Evolutionary conservation across 2,113 vertebrate species (phyloP), one percentile per base, ranked within the genome.

Genomic region (Astatoreochromis straeleni): DNA sequence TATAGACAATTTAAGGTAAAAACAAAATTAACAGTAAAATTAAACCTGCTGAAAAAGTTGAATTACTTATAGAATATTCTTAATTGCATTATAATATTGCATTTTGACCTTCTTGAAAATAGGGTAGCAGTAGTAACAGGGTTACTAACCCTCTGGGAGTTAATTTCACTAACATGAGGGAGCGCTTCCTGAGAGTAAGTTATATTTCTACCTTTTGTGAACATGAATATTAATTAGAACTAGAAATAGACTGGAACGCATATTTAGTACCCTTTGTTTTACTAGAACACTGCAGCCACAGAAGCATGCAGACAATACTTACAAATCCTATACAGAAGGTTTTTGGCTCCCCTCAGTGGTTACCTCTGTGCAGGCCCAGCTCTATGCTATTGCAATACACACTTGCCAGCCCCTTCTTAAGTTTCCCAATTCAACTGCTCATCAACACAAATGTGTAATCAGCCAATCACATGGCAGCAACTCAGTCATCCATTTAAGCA

Each of bases 171-270:
- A 58, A 57, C 24, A 81, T 3, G 1, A 57, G 10, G 54, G 12
- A 0, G 21, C 3, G 6, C 35, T 81, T 81, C 10, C 21, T 49
- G 14, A 5, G 14, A 75, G 16, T 7, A 75, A 75, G 70, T 49
- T 47, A 19, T 29, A 47, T 75, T 78, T 78, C 70, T 78, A 19
- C 24, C 16, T 49, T 49, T 78, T 49, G 26, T 78, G 42, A 47
- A 78, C 1, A 49, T 42, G 13, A 70, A 70, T 26, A 24, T 47
- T 26, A 73, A 73, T 73, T 29, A 19, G 24, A 1, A 29, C 16
- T 49, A 47, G 24, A 75, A 49, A 49, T 19, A 49, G 70, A 75
- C 24, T 49, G 9, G 0, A 75, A 75, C 0, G 0, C 42, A 29
- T 0, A 16, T 75, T 75, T 29, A 75, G 6, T 11, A 4, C 4